A percentile compares a stretch with the other conserved stretches of the same genome.
phyloP scores from a whole-genome alignment of 2,888 invertebrate genomes.

The Troides oblongomaculatus region DNA sequence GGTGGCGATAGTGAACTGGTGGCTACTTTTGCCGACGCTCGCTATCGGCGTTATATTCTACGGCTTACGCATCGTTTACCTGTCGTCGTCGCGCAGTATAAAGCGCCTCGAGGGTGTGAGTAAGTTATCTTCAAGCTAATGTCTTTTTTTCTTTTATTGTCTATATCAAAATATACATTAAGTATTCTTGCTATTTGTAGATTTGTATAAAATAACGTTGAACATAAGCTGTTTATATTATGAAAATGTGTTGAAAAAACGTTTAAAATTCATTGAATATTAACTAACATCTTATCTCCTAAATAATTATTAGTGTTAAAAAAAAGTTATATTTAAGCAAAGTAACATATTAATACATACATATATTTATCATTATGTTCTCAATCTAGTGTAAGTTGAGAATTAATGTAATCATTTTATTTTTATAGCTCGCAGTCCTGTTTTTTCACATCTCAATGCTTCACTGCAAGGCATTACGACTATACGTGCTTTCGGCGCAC shows the following conservation, averaged over 20 bases:
- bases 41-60: slow-evolving; percentile 87
- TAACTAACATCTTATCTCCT: too few relatives aligned
- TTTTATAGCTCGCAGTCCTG: slow-evolving; percentile 91
- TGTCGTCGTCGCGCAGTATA: slow-evolving; percentile 89
- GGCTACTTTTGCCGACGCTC: slow-evolving; percentile 85
- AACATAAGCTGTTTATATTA: too few relatives aligned
- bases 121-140: slow-evolving; percentile 78
- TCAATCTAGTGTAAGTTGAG: slow-evolving; percentile 13
- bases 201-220: not conserved
- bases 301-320: too few relatives aligned
- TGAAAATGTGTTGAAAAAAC: too few relatives aligned
- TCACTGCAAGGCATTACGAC: slow-evolving; percentile 94
- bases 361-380: not conserved
- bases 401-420: not conserved
- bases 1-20: slow-evolving; percentile 87
- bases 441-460: slow-evolving; percentile 96
- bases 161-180: not conserved
- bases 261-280: too few relatives aligned
- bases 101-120: slow-evolving; percentile 90
- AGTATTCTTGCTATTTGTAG: not conserved
- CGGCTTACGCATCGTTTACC: slow-evolving; percentile 86
- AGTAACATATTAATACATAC: not conserved
- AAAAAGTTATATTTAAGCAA: too few relatives aligned
- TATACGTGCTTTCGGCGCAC: slow-evolving; percentile 92
- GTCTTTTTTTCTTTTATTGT: too few relatives aligned